Conservation (phyloP, 2,113 vertebrate species). For the Tamias sibiricus region DNA sequence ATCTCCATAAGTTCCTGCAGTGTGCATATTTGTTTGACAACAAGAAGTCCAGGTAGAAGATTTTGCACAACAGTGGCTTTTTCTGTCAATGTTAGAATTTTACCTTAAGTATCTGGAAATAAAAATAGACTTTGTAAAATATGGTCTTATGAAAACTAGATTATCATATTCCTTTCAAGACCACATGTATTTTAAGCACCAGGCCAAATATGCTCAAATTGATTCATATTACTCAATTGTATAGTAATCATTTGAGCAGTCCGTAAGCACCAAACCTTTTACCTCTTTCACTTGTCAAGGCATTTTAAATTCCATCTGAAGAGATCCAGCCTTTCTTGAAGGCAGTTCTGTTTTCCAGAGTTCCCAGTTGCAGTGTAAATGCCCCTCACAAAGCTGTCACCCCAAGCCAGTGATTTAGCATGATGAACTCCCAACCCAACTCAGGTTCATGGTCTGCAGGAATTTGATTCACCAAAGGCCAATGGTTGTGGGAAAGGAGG, state of each 20-base stretch:
- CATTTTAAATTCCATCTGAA: background rate
- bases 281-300: background rate
- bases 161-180: background rate
- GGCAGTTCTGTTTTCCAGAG: background rate
- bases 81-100: background rate
- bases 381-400: background rate
- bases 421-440: background rate
- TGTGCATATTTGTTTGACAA: background rate
- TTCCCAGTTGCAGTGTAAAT: background rate
- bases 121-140: background rate
- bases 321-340: background rate
- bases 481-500: background rate
- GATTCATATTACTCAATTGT: background rate
- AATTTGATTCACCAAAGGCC: background rate
- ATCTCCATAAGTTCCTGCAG: background rate
- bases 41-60: background rate
- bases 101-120: background rate
- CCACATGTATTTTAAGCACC: background rate
- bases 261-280: background rate
- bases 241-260: background rate
- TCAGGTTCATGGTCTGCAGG: background rate
- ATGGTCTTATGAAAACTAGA: background rate
- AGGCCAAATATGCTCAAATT: background rate
- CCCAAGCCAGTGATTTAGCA: background rate
- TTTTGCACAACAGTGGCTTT: background rate